phyloP scores from a whole-genome alignment of 2,113 vertebrate species.

The Spea multiplicata region DNA sequence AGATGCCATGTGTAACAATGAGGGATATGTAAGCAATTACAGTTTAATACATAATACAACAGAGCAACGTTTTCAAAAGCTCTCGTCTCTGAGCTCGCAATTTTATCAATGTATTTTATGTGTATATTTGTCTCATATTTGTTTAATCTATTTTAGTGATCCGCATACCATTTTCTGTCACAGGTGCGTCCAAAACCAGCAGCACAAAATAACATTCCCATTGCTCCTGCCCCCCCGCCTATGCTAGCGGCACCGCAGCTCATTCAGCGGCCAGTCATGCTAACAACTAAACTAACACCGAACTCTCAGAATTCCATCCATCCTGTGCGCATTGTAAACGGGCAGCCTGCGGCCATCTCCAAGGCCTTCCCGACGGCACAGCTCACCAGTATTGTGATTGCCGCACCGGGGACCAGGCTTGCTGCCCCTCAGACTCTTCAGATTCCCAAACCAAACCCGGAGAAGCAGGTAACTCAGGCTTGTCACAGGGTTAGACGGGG shows the following conservation, averaged over 20 bases:
- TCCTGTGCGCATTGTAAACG: slow-evolving; percentile 94
- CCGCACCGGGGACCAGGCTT: slow-evolving; percentile 76
- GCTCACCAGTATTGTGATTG: slow-evolving; percentile 95
- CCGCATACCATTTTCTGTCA: not conserved
- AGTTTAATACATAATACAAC: too few relatives aligned
- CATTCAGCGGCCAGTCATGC: slow-evolving; percentile 92
- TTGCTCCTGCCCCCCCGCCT: slow-evolving; percentile 92
- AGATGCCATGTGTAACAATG: too few relatives aligned
- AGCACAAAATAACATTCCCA: slow-evolving; percentile 89
- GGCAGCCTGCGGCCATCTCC: slow-evolving; percentile 82
- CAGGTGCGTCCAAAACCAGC: slow-evolving; percentile 91
- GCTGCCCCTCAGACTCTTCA: slow-evolving; percentile 84
- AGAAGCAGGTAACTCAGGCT: slow-evolving; percentile 78
- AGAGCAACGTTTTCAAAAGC: too few relatives aligned
- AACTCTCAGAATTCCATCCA: slow-evolving; percentile 89
- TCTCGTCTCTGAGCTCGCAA: too few relatives aligned
- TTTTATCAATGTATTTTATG: too few relatives aligned
- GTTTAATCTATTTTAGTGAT: not conserved
- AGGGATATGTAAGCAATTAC: too few relatives aligned
- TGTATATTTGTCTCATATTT: too few relatives aligned
- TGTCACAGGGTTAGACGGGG: too few relatives aligned
- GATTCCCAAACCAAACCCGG: slow-evolving; percentile 88
- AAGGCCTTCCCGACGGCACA: slow-evolving; percentile 82
- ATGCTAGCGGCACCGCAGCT: slow-evolving; percentile 96
- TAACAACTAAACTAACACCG: slow-evolving; percentile 88